phyloP scores from a whole-genome alignment of 30 jellyfish, hydroid and myxozoan species.

The Turritopsis dohrnii region DNA sequence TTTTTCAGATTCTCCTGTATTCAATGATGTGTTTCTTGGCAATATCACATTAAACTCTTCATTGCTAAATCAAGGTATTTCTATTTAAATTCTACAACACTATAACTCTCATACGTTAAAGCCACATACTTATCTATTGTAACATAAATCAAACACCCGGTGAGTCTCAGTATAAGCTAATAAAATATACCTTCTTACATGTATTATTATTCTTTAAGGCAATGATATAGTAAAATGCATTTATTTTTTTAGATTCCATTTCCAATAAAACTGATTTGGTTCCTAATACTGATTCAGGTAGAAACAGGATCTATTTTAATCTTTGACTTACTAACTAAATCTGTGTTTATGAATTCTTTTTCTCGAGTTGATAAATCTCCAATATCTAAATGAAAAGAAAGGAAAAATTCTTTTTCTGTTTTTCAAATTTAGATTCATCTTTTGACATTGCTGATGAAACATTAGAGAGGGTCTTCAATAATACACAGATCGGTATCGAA shows the following conservation, averaged over 20 bases:
- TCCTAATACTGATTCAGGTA: not conserved
- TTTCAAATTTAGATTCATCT: slow-evolving; percentile 7
- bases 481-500: not conserved
- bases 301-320: no score
- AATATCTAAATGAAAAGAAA: no score
- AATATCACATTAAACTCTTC: not conserved
- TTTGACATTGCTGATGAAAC: not conserved
- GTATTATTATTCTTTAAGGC: no score
- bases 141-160: no score
- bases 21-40: not conserved
- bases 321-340: no score
- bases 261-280: not conserved
- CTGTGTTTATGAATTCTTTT: not conserved
- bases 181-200: no score
- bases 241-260: not conserved
- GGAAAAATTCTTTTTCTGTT: slow-evolving; percentile 1
- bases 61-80: slow-evolving; percentile 4
- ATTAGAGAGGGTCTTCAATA: slow-evolving; percentile 1
- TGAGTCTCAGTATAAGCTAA: no score
- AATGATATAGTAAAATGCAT: no score
- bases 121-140: not conserved
- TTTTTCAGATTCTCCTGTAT: not conserved
- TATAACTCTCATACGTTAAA: no score
- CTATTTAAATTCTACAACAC: not conserved
- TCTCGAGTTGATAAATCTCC: not conserved